These are phyloP conservation scores for Macrosoma leucophasiata DNA, from an alignment of 2,888 invertebrate genomes.

Conservation along the genomic window DNA sequence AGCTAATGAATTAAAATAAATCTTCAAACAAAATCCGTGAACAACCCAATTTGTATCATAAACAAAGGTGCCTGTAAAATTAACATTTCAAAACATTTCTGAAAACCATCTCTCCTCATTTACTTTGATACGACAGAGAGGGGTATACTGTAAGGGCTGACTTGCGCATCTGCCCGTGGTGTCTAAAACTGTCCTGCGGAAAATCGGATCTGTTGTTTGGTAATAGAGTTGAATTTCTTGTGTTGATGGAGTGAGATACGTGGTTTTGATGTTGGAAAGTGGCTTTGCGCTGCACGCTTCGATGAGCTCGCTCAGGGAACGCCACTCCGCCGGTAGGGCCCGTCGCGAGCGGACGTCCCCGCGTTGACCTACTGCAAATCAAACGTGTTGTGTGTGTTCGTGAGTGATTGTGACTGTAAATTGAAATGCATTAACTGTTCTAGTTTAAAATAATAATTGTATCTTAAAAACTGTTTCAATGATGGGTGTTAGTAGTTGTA, in stretches of 20 bases:
- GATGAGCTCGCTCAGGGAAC: conserved; percentile 4
- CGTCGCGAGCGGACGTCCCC: conserved; percentile 55
- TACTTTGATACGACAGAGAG: too few relatives aligned
- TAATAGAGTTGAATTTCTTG: conserved; percentile 2
- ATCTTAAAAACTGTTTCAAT: conserved; percentile 40
- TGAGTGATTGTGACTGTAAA: conserved; percentile 25
- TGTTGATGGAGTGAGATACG: background rate
- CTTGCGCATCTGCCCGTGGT: too few relatives aligned
- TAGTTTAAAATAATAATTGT: conserved; percentile 11
- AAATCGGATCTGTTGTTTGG: too few relatives aligned
- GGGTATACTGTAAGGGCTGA: too few relatives aligned
- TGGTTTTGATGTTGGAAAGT: conserved; percentile 13
- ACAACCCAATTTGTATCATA: too few relatives aligned
- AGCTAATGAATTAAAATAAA: too few relatives aligned
- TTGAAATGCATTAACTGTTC: conserved; percentile 27
- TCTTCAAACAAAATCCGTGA: too few relatives aligned
- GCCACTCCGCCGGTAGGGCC: conserved; percentile 52
- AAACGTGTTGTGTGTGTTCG: conserved; percentile 15
- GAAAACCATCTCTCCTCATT: too few relatives aligned
- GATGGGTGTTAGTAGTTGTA: conserved; percentile 75
- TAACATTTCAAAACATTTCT: too few relatives aligned
- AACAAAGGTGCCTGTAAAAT: too few relatives aligned
- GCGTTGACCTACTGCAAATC: conserved; percentile 25
- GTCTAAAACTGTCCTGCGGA: too few relatives aligned
- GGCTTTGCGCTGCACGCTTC: background rate